Evolutionary conservation across 2,113 vertebrate genomes (phyloP), one percentile per base, ranked within the genome.

Genomic region (Toxotes chatareus): DNA sequence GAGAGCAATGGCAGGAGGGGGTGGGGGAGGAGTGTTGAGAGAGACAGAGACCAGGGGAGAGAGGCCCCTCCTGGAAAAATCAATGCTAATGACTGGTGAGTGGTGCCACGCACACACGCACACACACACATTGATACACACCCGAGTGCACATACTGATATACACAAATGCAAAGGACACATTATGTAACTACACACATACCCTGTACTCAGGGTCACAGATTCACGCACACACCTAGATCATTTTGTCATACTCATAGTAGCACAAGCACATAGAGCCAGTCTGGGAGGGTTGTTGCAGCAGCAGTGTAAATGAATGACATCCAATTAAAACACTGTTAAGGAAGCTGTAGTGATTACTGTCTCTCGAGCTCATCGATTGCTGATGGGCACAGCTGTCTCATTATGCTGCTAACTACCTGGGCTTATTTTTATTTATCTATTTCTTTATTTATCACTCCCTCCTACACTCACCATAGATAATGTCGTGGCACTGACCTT

Each of bases 261-360:
- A 32, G 65, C 42, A 46, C 53, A 31, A 32, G 62, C 63, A 38
- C n/a, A 21, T 16, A 36, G 56, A 60, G 44, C 23, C 13, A 42
- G 63, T 75, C 40, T 23, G 19, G 42, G 49, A 65, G 38, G 21
- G 53, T 59, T 70, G 76, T 44, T 74, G 71, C 74, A 57, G 78
- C 73, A 49, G 76, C 40, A 46, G 19, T 74, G 55, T 67, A 88
- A 90, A 89, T 91, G 89, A 93, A 80, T 88, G 85, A 86, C 76
- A 85, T 34, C 42, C 91, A 94, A 95, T 88, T 88, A 93, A 90
- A 55, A 40, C 67, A 80, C 0, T 9, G 87, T 89, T 90, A 93
- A 91, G 91, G 89, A 93, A 90, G 23, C 76, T 77, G 56, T 80
- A 85, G 88, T 86, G 92, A 94, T 93, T 90, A 86, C 21, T 36